A percentile compares a stretch with the other conserved stretches of the same genome.
These are phyloP conservation scores for Sclerodermus sp. DNA, from an alignment of 2,888 invertebrate genomes.

Conservation along the genomic window DNA sequence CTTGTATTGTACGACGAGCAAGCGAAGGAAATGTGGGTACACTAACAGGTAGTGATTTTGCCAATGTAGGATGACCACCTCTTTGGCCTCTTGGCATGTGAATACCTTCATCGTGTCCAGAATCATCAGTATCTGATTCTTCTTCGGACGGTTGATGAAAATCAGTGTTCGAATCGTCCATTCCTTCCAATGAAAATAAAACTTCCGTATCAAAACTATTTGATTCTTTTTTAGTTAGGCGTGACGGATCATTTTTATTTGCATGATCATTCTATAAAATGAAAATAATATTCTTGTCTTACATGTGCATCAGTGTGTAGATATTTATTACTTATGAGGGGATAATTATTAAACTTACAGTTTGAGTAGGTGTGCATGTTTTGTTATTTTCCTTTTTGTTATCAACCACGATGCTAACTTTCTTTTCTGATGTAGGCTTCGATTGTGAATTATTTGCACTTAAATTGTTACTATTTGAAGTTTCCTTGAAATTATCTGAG, in stretches of 20 bases:
- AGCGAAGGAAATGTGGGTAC: slow-evolving; percentile 67
- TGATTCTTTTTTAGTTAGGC: slow-evolving; percentile 29
- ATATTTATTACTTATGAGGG: neutral
- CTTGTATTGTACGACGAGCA: slow-evolving; percentile 49
- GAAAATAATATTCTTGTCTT: neutral
- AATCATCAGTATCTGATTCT: slow-evolving; percentile 72
- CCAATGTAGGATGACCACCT: slow-evolving; percentile 61
- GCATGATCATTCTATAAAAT: slow-evolving; percentile 36
- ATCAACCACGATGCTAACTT: neutral
- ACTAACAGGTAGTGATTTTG: slow-evolving; percentile 78
- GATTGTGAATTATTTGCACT: neutral
- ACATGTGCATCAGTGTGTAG: neutral
- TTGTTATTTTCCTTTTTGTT: neutral
- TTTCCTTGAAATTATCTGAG: slow-evolving; percentile 33
- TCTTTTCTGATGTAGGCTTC: neutral
- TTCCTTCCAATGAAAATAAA: slow-evolving; percentile 78
- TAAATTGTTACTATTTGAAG: neutral
- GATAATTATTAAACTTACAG: neutral
- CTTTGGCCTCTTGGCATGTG: slow-evolving; percentile 60
- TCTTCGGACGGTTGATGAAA: slow-evolving; percentile 59
- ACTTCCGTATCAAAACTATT: slow-evolving; percentile 67
- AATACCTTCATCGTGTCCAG: slow-evolving; percentile 66
- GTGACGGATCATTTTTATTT: slow-evolving; percentile 29
- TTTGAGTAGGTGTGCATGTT: neutral
- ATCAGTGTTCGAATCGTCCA: slow-evolving; percentile 59